Evolutionary conservation across 2,888 invertebrate species (phyloP).

Genomic region (Allophyes oxyacanthae): DNA sequence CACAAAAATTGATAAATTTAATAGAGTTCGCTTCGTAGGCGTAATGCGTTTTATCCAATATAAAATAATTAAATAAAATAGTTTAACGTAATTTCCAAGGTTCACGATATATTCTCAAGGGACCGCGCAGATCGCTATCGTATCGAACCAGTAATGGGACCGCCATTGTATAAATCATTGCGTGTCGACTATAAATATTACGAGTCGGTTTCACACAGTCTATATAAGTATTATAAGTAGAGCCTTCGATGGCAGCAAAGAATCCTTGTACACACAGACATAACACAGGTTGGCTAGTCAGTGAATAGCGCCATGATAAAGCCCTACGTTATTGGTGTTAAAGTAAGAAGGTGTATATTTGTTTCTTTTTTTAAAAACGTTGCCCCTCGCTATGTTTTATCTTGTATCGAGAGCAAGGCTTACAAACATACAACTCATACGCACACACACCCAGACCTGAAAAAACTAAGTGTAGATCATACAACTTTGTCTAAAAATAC

Average conservation of each 20-base stretch:
- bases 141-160: slow-evolving; percentile 23
- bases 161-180: slow-evolving; percentile 45
- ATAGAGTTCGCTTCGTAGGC: no score
- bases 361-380: no score
- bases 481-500: no score
- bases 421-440: no score
- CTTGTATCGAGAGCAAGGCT: no score
- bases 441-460: no score
- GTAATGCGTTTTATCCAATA: no score
- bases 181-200: slow-evolving; percentile 50
- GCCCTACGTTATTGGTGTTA: slow-evolving; percentile 27
- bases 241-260: slow-evolving; percentile 48
- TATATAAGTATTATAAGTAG: slow-evolving; percentile 22
- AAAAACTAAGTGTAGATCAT: no score
- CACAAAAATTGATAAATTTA: no score
- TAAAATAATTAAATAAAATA: no score
- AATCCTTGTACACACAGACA: slow-evolving; percentile 47
- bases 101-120: slow-evolving; percentile 9
- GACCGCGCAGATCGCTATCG: slow-evolving; percentile 9
- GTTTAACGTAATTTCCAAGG: slow-evolving; percentile 6
- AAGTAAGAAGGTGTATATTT: no score
- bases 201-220: slow-evolving; percentile 42
- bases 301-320: slow-evolving; percentile 43
- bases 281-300: slow-evolving; percentile 36
- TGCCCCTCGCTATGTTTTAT: no score